These are phyloP conservation scores for Cenopis cana DNA, from an alignment of 2,888 invertebrate genomes.

Conservation along the genomic window DNA sequence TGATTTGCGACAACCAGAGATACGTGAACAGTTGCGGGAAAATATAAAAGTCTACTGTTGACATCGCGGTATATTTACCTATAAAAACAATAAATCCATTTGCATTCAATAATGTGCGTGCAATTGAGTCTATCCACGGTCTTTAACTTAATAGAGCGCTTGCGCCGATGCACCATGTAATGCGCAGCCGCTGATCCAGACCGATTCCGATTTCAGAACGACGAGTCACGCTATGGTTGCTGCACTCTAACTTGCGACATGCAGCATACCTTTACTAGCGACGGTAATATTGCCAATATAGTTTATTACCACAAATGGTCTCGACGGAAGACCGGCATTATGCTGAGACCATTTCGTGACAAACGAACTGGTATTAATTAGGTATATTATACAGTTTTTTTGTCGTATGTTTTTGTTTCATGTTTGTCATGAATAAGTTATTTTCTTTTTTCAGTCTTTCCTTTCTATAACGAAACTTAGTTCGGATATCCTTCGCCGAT, in stretches of 20 bases:
- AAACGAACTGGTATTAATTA: too few species aligned
- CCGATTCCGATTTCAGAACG: slow-evolving; percentile 37
- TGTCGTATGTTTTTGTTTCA: too few species aligned
- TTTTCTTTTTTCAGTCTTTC: too few species aligned
- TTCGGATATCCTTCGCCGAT: not conserved
- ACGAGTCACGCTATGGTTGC: slow-evolving; percentile 7
- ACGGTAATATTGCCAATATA: not conserved
- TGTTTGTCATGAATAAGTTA: too few species aligned
- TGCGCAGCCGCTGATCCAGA: slow-evolving; percentile 57
- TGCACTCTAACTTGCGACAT: slow-evolving; percentile 17
- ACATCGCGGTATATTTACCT: not conserved
- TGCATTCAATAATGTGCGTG: slow-evolving; percentile 18
- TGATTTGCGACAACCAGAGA: too few species aligned
- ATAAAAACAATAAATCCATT: slow-evolving; percentile 19
- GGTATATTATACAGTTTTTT: too few species aligned
- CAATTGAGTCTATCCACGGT: slow-evolving; percentile 10
- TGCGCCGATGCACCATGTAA: slow-evolving; percentile 52
- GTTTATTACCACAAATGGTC: too few species aligned
- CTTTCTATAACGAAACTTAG: too few species aligned
- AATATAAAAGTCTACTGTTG: too few species aligned
- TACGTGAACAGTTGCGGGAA: too few species aligned
- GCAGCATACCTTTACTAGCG: not conserved
- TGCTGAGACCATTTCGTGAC: too few species aligned
- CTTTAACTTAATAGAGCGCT: slow-evolving; percentile 38
- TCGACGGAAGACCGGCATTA: too few species aligned